Percentiles rank a stretch among this genome's conserved stretches.
These are phyloP conservation scores for Trigoniulus corallinus DNA, from an alignment of 1,140 invertebrate species.

Conservation along the genomic window DNA sequence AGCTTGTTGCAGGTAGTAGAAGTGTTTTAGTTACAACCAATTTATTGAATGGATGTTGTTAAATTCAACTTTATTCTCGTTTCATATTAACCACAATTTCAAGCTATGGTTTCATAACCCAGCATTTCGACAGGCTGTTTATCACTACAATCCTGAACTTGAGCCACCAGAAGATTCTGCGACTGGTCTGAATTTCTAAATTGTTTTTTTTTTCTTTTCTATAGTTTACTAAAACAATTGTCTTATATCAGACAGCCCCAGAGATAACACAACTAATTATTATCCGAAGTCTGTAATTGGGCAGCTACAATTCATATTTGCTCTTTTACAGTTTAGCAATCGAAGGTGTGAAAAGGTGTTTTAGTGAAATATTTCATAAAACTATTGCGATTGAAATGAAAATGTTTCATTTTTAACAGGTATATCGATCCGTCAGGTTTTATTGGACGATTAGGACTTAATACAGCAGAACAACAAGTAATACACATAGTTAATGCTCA, in stretches of 20 bases:
- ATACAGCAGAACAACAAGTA: slow-evolving; percentile 33
- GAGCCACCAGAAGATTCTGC: no score
- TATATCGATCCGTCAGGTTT: slow-evolving; percentile 8
- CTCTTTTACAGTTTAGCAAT: slow-evolving; percentile 41
- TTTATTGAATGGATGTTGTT: no score
- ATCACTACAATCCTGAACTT: slow-evolving; percentile 40
- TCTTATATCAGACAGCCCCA: no score
- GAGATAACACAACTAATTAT: no score
- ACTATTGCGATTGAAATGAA: no score
- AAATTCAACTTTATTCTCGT: background rate
- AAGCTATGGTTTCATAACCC: slow-evolving; percentile 51
- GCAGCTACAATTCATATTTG: slow-evolving; percentile 49
- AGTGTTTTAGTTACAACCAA: background rate
- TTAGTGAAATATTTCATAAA: no score
- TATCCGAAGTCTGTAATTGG: slow-evolving; percentile 28
- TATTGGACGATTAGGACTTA: slow-evolving; percentile 38
- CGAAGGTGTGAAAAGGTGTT: slow-evolving; percentile 19
- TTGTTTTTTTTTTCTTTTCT: no score
- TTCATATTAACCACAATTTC: slow-evolving; percentile 4
- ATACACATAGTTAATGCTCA: no score
- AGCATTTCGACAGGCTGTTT: slow-evolving; percentile 42
- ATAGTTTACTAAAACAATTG: no score
- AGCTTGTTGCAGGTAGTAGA: slow-evolving; percentile 39
- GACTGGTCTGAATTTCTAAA: no score
- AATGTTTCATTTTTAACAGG: no score